A percentile compares a stretch with the other conserved stretches of the same genome.
Conservation (phyloP, 1,140 invertebrate species). For the Melitaea cinxia region DNA sequence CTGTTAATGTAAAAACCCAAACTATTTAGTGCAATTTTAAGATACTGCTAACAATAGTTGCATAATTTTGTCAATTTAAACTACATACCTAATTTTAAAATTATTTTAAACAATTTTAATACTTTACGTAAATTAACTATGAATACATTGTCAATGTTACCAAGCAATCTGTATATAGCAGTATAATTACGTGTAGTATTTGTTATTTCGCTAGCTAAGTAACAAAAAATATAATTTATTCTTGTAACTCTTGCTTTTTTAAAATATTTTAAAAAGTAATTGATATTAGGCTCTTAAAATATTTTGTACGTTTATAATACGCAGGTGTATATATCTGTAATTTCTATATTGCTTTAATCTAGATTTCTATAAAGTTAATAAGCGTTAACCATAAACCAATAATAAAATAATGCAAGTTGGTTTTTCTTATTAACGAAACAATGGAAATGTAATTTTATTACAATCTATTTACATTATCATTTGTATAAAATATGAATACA, state of each 20-base stretch:
- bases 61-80: background rate
- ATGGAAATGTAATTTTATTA: background rate
- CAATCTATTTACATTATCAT: background rate
- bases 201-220: background rate
- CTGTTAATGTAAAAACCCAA: constrained; percentile 1
- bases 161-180: constrained; percentile 4
- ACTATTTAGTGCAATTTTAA: background rate
- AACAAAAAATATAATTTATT: background rate
- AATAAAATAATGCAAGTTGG: background rate
- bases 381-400: background rate
- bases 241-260: background rate
- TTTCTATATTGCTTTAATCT: background rate
- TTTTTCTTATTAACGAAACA: background rate
- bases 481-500: background rate
- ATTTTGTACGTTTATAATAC: constrained; percentile 10
- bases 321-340: background rate
- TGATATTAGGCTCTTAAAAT: background rate
- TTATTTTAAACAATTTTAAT: background rate
- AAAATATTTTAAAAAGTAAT: background rate
- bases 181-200: background rate
- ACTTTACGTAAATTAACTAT: background rate
- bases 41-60: background rate
- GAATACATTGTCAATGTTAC: background rate
- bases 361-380: background rate
- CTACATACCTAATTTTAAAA: background rate